Base-by-base conservation (phyloP, 1,140 invertebrate species). In the Ceratitis capitata region DNA sequence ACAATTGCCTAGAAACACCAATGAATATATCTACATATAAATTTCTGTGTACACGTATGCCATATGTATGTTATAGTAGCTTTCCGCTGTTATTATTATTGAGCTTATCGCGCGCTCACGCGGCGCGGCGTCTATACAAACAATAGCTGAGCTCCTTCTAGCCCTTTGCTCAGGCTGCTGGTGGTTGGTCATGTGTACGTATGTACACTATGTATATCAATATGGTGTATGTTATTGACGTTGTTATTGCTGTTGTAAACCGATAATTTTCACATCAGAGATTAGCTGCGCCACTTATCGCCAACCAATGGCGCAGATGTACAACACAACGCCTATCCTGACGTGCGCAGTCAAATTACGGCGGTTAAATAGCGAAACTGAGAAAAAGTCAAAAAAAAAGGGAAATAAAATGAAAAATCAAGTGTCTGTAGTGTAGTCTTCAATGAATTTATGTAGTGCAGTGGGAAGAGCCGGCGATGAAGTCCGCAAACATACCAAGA, bases 251-350 rank as follows among this genome's bases (percentile, higher is more conserved):
- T 78, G 39, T 78, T 78, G 69, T 78, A 45, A 78, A 78, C 69
- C 69, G 69, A 78, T 78, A 78, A 78, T 78, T 78, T 78, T 78
- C 69, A 78, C 69, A 78, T 78, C 69, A 78, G 69, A 78, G 69
- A 78, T 78, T 78, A 78, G 69, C 69, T 78, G 69, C 69, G 69
- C 69, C 69, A 78, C 69, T 78, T 78, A 78, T 78, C 69, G 69
- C 69, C 69, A 78, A 45, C 39, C 69, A 78, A 45, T 78, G 69
- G 39, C 69, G 39, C 69, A 78, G 69, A 78, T 78, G 69, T 35
- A 78, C 69, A 32, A 64, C 29, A n/a, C n/a, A n/a, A n/a, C n/a
- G n/a, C n/a, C n/a, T n/a, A n/a, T n/a, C 56, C 56, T 61, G 56
- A 61, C 56, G 56, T 61, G 23, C 56, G 56, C 56, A 61, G 69